Conservation (phyloP, 1,140 invertebrate species). For the Brachionus angularis region DNA sequence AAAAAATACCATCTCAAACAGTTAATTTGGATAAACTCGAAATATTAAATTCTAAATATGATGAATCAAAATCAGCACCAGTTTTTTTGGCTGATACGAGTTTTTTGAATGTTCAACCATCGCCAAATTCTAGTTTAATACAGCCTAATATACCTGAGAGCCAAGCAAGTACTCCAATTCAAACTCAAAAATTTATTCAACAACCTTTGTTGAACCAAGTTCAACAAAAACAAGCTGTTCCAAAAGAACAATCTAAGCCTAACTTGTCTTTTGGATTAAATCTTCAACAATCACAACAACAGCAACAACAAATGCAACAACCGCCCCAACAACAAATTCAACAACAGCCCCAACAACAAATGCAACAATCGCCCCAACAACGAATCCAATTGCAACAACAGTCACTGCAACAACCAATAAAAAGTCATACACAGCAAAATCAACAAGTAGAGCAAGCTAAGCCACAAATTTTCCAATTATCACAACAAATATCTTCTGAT, state of each 20-base stretch:
- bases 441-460: no score
- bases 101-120: slow-evolving; percentile 15
- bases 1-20: neutral
- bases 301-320: neutral
- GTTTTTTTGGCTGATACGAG: neutral
- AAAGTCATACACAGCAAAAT: no score
- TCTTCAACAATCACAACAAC: neutral
- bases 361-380: neutral
- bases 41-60: slow-evolving; percentile 7
- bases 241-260: no score
- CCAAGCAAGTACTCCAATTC: neutral
- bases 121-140: neutral
- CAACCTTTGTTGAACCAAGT: neutral
- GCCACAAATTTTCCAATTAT: no score
- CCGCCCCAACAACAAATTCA: neutral
- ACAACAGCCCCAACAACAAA: neutral
- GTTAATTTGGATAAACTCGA: slow-evolving; percentile 9
- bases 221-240: neutral
- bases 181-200: neutral
- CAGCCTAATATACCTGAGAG: neutral
- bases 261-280: no score
- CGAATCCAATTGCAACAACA: slow-evolving; percentile 21
- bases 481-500: no score
- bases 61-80: slow-evolving; percentile 8
- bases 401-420: no score